A percentile compares a stretch with the other conserved stretches of the same genome.
These are phyloP conservation scores for Athrips mouffetella DNA, from an alignment of 2,888 invertebrate genomes.

Conservation along the genomic window DNA sequence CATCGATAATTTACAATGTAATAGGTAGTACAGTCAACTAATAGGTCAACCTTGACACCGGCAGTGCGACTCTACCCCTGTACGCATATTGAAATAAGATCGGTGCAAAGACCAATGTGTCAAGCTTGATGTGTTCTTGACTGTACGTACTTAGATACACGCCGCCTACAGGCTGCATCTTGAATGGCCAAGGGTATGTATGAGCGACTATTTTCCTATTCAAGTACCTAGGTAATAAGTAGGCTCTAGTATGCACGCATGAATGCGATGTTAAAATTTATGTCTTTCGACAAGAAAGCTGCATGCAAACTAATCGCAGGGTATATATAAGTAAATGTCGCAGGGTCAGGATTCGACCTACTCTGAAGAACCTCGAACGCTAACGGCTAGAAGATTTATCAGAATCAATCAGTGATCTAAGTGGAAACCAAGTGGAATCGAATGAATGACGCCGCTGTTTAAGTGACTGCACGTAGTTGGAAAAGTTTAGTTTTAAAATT, in stretches of 20 bases:
- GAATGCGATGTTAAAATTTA: not conserved
- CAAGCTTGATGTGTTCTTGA: too few species aligned
- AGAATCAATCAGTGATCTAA: slow-evolving; percentile 1
- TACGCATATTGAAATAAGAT: too few species aligned
- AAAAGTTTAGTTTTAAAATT: slow-evolving; percentile 10
- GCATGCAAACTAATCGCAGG: slow-evolving; percentile 8
- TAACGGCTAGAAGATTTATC: slow-evolving; percentile 11
- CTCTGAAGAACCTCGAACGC: slow-evolving; percentile 23
- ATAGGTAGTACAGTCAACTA: too few species aligned
- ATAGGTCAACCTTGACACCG: too few species aligned
- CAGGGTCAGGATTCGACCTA: slow-evolving; percentile 28
- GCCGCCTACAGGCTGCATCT: too few species aligned
- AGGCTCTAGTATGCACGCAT: slow-evolving; percentile 8
- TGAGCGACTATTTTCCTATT: not conserved
- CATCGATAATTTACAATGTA: too few species aligned
- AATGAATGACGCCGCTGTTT: not conserved
- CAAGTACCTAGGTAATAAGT: not conserved
- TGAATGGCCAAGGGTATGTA: not conserved
- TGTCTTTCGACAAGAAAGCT: slow-evolving; percentile 15
- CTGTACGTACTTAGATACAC: too few species aligned
- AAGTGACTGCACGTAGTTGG: not conserved
- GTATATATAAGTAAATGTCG: too few species aligned
- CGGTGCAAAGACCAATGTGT: too few species aligned
- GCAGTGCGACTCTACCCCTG: too few species aligned
- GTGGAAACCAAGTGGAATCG: slow-evolving; percentile 3